These are phyloP conservation scores for Dendrolimus punctatus DNA, from an alignment of 1,140 invertebrate species.

Conservation along the genomic window DNA sequence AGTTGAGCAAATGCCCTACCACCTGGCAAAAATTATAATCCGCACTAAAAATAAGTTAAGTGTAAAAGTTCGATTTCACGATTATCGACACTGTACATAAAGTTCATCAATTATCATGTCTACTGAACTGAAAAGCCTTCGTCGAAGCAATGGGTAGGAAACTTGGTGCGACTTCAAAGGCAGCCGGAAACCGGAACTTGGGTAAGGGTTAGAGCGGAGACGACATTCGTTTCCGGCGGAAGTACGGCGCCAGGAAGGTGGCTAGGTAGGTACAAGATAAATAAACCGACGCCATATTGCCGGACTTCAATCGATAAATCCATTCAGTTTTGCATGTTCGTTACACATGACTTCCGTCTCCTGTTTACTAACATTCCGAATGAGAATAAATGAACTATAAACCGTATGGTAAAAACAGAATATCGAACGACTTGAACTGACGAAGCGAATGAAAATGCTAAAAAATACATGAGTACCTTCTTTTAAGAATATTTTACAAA, in stretches of 20 bases:
- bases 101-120: slow-evolving; percentile 9
- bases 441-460: no score
- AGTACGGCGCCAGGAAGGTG: slow-evolving; percentile 65
- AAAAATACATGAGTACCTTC: no score
- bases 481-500: no score
- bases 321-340: slow-evolving; percentile 57
- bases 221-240: slow-evolving; percentile 65
- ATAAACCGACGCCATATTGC: slow-evolving; percentile 63
- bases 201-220: slow-evolving; percentile 68
- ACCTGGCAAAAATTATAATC: no score
- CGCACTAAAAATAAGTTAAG: no score
- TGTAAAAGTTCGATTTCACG: no score
- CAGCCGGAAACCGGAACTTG: slow-evolving; percentile 63
- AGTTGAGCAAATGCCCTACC: no score
- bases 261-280: slow-evolving; percentile 52
- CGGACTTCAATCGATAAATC: slow-evolving; percentile 59
- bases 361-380: slow-evolving; percentile 38
- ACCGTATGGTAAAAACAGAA: no score
- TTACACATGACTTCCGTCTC: slow-evolving; percentile 53
- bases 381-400: slow-evolving; percentile 1
- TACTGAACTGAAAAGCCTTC: slow-evolving; percentile 32
- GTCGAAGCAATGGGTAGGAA: slow-evolving; percentile 32
- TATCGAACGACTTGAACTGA: no score
- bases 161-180: slow-evolving; percentile 55
- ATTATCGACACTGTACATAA: background rate